Base-by-base conservation (phyloP, 92 coral and sea anemone genomes). In the Chrysogorgia sp. region DNA sequence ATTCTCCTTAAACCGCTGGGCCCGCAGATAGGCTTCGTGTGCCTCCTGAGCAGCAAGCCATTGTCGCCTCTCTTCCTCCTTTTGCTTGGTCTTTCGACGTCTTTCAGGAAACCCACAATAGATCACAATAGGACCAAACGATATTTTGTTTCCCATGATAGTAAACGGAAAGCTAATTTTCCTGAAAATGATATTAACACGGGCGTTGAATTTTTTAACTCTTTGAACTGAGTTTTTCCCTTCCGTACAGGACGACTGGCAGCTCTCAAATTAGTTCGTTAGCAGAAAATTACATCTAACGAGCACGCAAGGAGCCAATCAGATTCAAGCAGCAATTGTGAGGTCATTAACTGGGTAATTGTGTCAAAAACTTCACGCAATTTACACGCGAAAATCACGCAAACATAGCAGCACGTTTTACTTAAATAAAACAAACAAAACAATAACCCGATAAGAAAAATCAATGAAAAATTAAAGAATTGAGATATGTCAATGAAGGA, bases 61-160 rank as follows among this genome's bases (percentile, higher is more conserved):
- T 15, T 19, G 6, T 7, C 31, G 31, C 35, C 23, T 45, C 35
- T 68, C 75, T 45, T 68, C 35, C 30, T 68, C 75, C 37, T 47
- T 41, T 17, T 49, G 24, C 53, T 68, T 68, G 3, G 58, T 47
- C 34, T 43, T 41, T 15, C 45, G 40, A 25, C 75, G 75, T 31
- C 25, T 45, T 40, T n/a, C 57, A 34, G 75, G 37, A 23, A 41
- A 68, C 28, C 75, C 75, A n/a, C 75, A 68, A 21, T 68, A 68
- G 17, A 68, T 41, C 0, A 68, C 58, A 31, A 23, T 12, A 15
- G 14, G 21, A 23, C 75, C 75, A 28, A 41, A 49, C 17, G 75
- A 68, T 17, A 68, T 40, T 29, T 68, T 68, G 28, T 68, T 68
- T 28, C 75, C 75, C 75, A 68, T 68, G 7, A 23, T 57, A 57